Conservation (phyloP, 2,113 vertebrate genomes). For the Fukomys damarensis region DNA sequence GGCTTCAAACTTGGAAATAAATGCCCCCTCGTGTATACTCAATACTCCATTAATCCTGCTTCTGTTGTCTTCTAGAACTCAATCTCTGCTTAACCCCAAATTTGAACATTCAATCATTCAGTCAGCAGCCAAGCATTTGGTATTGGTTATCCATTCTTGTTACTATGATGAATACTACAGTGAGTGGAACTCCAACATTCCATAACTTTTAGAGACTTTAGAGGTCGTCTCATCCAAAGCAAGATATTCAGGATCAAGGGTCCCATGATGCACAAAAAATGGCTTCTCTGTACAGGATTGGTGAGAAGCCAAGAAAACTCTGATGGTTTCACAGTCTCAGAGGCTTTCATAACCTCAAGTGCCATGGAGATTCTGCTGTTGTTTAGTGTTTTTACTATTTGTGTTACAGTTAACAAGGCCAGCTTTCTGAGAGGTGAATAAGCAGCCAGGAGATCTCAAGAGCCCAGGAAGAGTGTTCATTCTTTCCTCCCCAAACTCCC, state of each 20-base stretch:
- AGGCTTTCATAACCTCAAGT: background rate
- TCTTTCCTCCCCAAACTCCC: background rate
- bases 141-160: background rate
- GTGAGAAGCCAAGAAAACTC: background rate
- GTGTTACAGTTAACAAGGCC: conserved; percentile 49
- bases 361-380: background rate
- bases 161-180: background rate
- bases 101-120: background rate
- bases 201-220: background rate
- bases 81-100: background rate
- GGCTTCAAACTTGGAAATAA: background rate
- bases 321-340: background rate
- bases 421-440: background rate
- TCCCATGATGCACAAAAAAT: background rate
- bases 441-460: background rate
- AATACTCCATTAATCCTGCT: background rate
- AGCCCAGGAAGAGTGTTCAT: background rate
- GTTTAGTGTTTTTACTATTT: background rate
- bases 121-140: background rate
- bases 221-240: background rate
- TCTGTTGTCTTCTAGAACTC: background rate
- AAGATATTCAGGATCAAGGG: background rate
- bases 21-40: background rate
- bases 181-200: background rate
- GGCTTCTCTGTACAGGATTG: background rate